Evolutionary conservation across 2,888 invertebrate genomes (phyloP), one percentile per base, ranked within the genome.

Genomic region (Bembecia ichneumoniformis): DNA sequence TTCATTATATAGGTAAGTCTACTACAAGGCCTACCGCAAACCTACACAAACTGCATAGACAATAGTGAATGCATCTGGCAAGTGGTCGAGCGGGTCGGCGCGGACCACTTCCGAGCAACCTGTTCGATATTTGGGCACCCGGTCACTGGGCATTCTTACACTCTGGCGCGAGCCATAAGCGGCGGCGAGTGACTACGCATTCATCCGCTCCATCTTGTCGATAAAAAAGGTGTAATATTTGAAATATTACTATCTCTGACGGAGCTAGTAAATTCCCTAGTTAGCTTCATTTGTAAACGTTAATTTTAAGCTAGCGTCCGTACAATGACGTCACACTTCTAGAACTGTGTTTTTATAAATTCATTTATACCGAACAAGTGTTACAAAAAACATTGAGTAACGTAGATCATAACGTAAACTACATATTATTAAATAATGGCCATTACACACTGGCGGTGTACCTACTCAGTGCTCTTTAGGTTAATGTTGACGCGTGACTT

Each of bases 81-180:
- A 58, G 60, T 58, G 57, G 56, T 51, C 52, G 52, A 57, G 47
- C 56, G 47, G 47, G 50, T 54, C 34, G 28, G 50, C 49, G 44
- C 16, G 44, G 17, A 44, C 44, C 15, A 44, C 44, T 17, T 44
- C 13, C 51, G 48, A 52, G 49, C 57, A 62, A 68, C 69, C 68
- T 67, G 69, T 66, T 58, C 59, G 51, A 51, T 64, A 64, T 75
- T 73, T 72, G 68, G 70, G 63, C 64, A 71, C 65, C 60, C 65
- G 72, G 73, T 69, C 68, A 74, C 59, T 67, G 63, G 66, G 66
- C 58, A 60, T 60, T 53, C 52, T 53, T 51, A 52, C 14, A 17
- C 46, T 53, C 52, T 53, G 52, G 53, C 13, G 28, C 46, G 35
- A 50, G 53, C 3, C 58, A 59, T 50, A 51, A 52, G 57, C 56